These are phyloP conservation scores for Peromyscus aztecus DNA, from an alignment of 2,797 vertebrate species.

Conservation along the genomic window DNA sequence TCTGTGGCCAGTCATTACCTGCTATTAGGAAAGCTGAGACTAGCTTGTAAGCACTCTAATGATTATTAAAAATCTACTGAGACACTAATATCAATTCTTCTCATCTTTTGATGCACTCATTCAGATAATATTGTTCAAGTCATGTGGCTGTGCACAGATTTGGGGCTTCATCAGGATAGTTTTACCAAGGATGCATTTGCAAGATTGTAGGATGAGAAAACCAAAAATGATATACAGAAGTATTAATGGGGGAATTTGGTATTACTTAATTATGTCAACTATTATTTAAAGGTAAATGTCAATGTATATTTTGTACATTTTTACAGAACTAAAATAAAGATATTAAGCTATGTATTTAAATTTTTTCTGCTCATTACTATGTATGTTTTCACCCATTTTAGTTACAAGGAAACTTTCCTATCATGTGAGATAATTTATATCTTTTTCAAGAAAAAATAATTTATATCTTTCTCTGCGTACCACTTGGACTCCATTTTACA, in stretches of 20 bases:
- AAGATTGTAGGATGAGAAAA: conserved; percentile 5
- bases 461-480: not conserved
- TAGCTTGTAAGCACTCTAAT: not conserved
- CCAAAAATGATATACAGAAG: conserved; percentile 5
- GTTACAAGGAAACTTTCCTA: not conserved
- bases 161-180: conserved; percentile 6
- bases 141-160: not conserved
- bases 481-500: not conserved
- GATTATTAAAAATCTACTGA: conserved; percentile 29
- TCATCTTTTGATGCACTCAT: conserved; percentile 9
- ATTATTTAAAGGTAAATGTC: conserved; percentile 11
- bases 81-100: conserved; percentile 15
- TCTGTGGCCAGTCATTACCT: conserved; percentile 18
- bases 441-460: not conserved
- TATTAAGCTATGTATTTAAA: not conserved
- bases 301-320: not conserved
- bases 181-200: conserved; percentile 19
- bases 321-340: conserved; percentile 8
- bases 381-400: not conserved
- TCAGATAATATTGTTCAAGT: conserved; percentile 51
- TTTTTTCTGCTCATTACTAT: not conserved
- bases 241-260: not conserved
- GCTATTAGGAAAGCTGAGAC: conserved; percentile 10
- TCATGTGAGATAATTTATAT: not conserved
- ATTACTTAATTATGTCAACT: not conserved